These are phyloP conservation scores for Epinephelus coioides DNA, from an alignment of 2,797 vertebrate species.

Conservation along the genomic window DNA sequence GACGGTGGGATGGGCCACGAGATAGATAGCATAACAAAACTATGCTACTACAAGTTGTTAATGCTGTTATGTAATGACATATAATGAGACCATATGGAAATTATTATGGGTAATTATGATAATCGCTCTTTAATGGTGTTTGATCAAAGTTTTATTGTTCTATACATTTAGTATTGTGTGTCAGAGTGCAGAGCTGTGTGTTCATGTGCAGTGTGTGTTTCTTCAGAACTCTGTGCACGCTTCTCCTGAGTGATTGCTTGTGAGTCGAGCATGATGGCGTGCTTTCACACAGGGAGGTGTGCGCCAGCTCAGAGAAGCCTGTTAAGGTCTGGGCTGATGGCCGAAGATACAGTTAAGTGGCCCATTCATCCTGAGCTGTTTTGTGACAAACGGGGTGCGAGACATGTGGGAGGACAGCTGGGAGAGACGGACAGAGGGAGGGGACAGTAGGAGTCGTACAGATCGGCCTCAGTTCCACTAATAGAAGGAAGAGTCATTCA, in stretches of 20 bases:
- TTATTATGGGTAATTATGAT: conserved; percentile 35
- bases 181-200: not conserved
- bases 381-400: conserved; percentile 35
- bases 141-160: conserved; percentile 42
- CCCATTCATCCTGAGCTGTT: conserved; percentile 47
- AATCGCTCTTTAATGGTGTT: conserved; percentile 38
- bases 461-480: conserved; percentile 2
- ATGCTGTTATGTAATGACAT: conserved; percentile 3
- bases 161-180: not conserved
- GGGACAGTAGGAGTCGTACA: conserved; percentile 1
- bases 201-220: not conserved
- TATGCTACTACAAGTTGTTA: not conserved
- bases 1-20: not conserved
- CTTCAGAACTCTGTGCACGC: not conserved
- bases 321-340: conserved; percentile 38
- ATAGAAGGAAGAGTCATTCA: conserved; percentile 10
- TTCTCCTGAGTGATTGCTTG: not conserved
- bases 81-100: conserved; percentile 10
- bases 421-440: conserved; percentile 3
- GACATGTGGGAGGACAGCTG: conserved; percentile 53
- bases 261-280: not conserved
- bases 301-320: not conserved
- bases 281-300: not conserved
- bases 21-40: not conserved
- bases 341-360: conserved; percentile 22